Conservation (phyloP, 2,113 vertebrate genomes). For the Ailurus styani region DNA sequence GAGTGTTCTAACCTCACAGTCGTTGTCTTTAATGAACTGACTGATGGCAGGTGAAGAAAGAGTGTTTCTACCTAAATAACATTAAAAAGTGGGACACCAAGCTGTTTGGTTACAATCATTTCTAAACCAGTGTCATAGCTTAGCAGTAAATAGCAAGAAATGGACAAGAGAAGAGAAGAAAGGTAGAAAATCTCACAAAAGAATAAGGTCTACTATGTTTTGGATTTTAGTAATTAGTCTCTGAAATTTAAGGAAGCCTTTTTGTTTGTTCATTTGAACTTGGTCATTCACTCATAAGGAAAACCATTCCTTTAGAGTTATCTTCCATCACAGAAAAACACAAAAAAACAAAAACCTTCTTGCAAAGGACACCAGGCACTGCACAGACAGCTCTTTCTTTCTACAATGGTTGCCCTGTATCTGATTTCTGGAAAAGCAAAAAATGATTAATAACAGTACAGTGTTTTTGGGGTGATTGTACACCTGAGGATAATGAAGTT, state of each 20-base stretch:
- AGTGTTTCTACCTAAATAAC: neutral
- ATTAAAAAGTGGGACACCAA: neutral
- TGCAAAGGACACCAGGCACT: neutral
- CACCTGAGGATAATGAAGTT: neutral
- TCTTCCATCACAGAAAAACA: neutral
- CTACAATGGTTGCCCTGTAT: neutral
- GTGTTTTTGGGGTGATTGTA: neutral
- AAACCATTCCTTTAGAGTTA: neutral
- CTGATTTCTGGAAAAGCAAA: constrained; percentile 16
- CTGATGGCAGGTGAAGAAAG: neutral
- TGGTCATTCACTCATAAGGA: neutral
- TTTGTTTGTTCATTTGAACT: neutral
- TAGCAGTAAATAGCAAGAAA: neutral
- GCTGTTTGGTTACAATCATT: neutral
- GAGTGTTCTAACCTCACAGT: neutral
- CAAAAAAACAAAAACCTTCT: neutral
- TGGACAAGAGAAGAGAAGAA: too few relatives aligned
- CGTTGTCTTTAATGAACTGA: neutral
- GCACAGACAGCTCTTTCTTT: neutral
- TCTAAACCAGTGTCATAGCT: neutral
- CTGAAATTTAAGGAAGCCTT: neutral
- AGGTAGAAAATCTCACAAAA: neutral
- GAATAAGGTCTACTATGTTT: neutral
- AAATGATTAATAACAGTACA: neutral
- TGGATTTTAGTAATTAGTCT: neutral